Evolutionary conservation across 2,797 vertebrate species (phyloP).

Genomic region (Glyptemys insculpta): DNA sequence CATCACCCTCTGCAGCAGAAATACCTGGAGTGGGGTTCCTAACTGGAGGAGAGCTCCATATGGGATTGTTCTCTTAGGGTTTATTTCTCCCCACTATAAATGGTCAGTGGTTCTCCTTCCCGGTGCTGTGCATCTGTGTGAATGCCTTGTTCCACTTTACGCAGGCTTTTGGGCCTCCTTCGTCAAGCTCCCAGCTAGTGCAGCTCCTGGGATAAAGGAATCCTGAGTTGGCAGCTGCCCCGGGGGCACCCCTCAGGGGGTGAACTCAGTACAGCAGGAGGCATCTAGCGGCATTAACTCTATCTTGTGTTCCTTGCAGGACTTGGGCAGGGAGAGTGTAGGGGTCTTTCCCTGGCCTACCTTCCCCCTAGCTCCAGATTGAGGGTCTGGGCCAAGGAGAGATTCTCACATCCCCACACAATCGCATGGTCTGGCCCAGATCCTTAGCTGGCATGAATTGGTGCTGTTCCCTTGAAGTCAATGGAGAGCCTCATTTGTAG

Average conservation of each 20-base stretch:
- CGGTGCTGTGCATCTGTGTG: neutral
- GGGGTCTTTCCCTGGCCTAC: rapidly evolving
- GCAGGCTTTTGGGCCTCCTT: neutral
- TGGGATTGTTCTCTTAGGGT: neutral
- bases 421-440: neutral
- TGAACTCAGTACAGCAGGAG: neutral
- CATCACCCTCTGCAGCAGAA: neutral
- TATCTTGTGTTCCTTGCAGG: neutral
- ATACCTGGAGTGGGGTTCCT: neutral
- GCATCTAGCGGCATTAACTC: neutral
- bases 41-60: neutral
- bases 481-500: neutral
- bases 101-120: neutral
- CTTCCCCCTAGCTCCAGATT: neutral
- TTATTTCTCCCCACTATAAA: neutral
- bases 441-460: neutral
- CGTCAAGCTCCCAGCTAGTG: neutral
- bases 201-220: neutral
- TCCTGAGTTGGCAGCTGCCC: neutral
- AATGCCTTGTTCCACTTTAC: neutral
- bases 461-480: neutral
- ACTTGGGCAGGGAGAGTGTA: neutral
- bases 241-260: neutral
- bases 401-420: neutral
- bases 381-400: neutral